Base-by-base conservation (phyloP, 2,888 invertebrate species). In the Sphaerophoria taeniata region DNA sequence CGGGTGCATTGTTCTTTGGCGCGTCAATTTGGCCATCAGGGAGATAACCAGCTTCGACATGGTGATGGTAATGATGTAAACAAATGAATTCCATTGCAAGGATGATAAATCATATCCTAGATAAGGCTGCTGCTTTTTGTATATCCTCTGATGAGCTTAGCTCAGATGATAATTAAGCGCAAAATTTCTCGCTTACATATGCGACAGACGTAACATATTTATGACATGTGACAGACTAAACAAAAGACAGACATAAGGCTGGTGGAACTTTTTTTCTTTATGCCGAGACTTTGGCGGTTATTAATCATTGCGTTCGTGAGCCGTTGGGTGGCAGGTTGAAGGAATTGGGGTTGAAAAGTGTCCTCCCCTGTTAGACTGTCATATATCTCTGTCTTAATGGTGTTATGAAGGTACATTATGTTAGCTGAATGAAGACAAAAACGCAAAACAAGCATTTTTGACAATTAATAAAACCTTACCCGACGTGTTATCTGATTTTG, bases 51-150 rank as follows among this genome's bases (percentile, higher is more conserved):
- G 77, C 81, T n/a, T n/a, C n/a, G n/a, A n/a, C n/a, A n/a, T n/a
- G n/a, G n/a, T n/a, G n/a, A 85, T 85, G 81, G 81, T 76, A 77
- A 85, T 85, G 81, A 81, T 81, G 76, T 73, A 81, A 81, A 85
- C 73, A 77, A 85, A 85, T 85, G 85, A 81, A 76, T 85, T 81
- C 76, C 49, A 81, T 70, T 65, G 76, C 72, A 85, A 77, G 76
- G 77, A 75, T 43, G 43, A 85, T 85, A 85, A 85, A 85, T 85
- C 85, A 85, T 81, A 85, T 72, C 69, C 81, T 73, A 63, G 76
- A 81, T 85, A 85, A 81, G 85, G 73, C 60, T 43, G 31, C 58
- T 16, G 1, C 6, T 34, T 11, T 63, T 4, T 51, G 43, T 9
- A 12, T 9, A 9, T 7, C 4, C 24, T 36, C 33, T 16, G n/a